phyloP scores from a whole-genome alignment of 2,113 vertebrate genomes.

The Oreochromis niloticus region DNA sequence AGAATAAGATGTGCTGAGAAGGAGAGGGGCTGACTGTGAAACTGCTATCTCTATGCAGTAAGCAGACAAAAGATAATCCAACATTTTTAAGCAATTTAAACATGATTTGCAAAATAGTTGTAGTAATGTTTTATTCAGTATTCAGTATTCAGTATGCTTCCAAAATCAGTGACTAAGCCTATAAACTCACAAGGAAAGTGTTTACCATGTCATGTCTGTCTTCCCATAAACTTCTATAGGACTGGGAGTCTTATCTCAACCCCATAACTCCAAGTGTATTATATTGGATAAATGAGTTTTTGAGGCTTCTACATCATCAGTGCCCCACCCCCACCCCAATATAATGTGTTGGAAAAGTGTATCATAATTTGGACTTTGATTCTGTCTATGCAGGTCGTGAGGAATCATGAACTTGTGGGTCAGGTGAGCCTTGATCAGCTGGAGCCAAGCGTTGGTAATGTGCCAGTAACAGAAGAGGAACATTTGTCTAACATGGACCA shows the following conservation, averaged over 20 bases:
- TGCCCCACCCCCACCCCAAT: too few species aligned
- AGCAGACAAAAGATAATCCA: too few species aligned
- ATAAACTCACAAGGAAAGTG: too few species aligned
- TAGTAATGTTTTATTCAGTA: neutral
- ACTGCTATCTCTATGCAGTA: neutral
- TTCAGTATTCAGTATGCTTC: too few species aligned
- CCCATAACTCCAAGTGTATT: too few species aligned
- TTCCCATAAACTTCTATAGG: neutral
- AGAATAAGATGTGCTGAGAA: neutral
- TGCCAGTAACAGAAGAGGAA: neutral
- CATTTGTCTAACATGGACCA: neutral
- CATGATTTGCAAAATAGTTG: neutral
- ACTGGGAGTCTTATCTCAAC: neutral
- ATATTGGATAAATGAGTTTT: too few species aligned
- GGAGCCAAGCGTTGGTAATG: neutral
- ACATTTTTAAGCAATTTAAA: neutral
- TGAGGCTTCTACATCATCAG: too few species aligned
- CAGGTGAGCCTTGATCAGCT: constrained; percentile 48
- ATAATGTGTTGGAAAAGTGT: neutral
- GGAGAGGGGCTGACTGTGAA: neutral
- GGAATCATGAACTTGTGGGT: constrained; percentile 63
- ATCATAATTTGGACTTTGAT: neutral
- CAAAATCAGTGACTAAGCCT: too few species aligned
- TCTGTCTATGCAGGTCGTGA: constrained; percentile 34
- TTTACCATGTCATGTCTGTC: neutral